These are phyloP conservation scores for Rhea americana DNA, from an alignment of 2,113 vertebrate genomes.

Conservation along the genomic window DNA sequence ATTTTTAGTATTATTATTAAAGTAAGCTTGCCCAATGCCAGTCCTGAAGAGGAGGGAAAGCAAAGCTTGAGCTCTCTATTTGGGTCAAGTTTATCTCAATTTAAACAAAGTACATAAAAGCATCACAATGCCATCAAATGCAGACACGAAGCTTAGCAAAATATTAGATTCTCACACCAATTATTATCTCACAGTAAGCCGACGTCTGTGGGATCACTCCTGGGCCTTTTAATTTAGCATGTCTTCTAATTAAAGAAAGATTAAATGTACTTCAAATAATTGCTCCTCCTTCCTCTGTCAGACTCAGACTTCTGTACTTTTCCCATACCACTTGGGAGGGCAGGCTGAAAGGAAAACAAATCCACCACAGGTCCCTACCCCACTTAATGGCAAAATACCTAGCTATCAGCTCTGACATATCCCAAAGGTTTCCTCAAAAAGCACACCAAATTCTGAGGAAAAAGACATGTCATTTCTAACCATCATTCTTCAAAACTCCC, in stretches of 20 bases:
- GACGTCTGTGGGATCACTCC: conserved; percentile 58
- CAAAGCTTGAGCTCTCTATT: conserved; percentile 31
- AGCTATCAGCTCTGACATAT: neutral
- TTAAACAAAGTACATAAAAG: neutral
- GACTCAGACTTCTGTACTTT: neutral
- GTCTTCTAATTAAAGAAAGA: conserved; percentile 70
- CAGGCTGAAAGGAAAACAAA: neutral
- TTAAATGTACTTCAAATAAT: conserved; percentile 60
- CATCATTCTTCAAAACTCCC: neutral
- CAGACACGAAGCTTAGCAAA: conserved; percentile 34
- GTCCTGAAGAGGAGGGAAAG: neutral
- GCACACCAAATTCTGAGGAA: neutral
- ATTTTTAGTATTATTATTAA: neutral
- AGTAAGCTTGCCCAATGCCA: neutral
- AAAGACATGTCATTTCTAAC: neutral
- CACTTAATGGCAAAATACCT: neutral
- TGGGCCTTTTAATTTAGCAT: conserved; percentile 60
- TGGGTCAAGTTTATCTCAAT: conserved; percentile 45
- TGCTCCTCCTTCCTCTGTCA: conserved; percentile 25
- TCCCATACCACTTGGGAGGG: neutral
- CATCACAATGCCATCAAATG: conserved; percentile 7
- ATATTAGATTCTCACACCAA: conserved; percentile 39
- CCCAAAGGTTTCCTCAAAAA: neutral
- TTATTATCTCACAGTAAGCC: conserved; percentile 34
- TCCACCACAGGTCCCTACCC: neutral